Evolutionary conservation across 2,113 vertebrate species (phyloP).

Genomic region (Lycocorax pyrrhopterus): DNA sequence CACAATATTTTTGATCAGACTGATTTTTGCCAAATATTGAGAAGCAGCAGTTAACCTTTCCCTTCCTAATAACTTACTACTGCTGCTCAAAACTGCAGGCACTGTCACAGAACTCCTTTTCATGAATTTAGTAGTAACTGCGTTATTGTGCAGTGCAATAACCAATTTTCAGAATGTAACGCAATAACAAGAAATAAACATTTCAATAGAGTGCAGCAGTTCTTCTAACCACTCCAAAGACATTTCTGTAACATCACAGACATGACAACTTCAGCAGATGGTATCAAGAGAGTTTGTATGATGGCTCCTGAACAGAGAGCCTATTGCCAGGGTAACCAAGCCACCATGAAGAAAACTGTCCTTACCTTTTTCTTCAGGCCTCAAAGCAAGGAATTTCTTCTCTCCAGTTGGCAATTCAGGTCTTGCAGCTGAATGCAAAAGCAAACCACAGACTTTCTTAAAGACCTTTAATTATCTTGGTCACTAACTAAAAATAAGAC

Average conservation of each 20-base stretch:
- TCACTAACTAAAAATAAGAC: slow-evolving; percentile 2
- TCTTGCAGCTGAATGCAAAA: slow-evolving; percentile 75
- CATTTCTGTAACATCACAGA: not conserved
- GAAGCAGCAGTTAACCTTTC: not conserved
- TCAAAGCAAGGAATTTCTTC: slow-evolving; percentile 75
- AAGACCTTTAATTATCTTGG: not conserved
- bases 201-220: not conserved
- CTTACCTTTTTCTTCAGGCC: slow-evolving; percentile 86
- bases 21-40: not conserved
- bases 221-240: not conserved
- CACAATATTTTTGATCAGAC: not conserved
- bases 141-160: not conserved
- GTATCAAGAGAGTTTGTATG: not conserved
- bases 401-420: slow-evolving; percentile 80
- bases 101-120: not conserved
- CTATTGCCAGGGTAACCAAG: not conserved
- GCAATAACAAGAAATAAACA: not conserved
- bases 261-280: not conserved
- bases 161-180: not conserved
- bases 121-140: not conserved
- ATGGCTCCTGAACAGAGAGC: not conserved
- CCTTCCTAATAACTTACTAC: not conserved
- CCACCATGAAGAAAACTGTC: not conserved
- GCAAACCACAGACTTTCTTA: slow-evolving; percentile 16
- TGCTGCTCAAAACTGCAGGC: not conserved